Percentiles rank a stretch among this genome's conserved stretches.
phyloP scores from a whole-genome alignment of 2,797 vertebrate genomes.

The Galagoides demidoff region DNA sequence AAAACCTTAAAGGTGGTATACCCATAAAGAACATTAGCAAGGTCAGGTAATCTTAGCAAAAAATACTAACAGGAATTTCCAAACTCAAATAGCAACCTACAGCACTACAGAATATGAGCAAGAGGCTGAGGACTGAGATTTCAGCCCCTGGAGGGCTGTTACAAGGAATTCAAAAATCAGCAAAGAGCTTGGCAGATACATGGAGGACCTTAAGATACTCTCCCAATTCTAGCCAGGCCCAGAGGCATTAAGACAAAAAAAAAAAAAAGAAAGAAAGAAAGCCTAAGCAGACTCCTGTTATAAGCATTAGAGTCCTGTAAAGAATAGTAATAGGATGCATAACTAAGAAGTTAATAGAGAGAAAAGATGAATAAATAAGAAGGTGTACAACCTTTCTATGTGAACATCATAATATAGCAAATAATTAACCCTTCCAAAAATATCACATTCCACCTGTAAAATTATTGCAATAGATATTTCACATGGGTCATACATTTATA shows the following conservation, averaged over 20 bases:
- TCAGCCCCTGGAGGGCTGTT: not conserved
- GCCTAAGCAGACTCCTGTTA: not conserved
- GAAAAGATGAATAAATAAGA: not conserved
- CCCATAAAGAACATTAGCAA: not conserved
- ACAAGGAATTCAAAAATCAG: not conserved
- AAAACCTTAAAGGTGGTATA: not conserved
- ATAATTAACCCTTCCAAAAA: not conserved
- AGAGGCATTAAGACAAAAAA: not conserved
- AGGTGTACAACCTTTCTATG: not conserved
- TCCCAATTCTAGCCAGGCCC: not conserved
- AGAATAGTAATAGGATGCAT: not conserved
- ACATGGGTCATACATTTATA: not conserved
- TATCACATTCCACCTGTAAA: not conserved
- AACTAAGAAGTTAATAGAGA: not conserved
- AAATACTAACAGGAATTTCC: not conserved
- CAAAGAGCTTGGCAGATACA: not conserved
- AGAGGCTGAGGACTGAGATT: not conserved
- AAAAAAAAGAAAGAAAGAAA: not conserved
- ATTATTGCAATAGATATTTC: not conserved
- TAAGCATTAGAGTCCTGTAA: not conserved
- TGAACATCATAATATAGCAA: not conserved
- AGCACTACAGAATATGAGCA: not conserved
- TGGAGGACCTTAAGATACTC: not conserved
- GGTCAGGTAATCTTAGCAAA: not conserved
- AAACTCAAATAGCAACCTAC: not conserved